Conservation (phyloP, 2,797 vertebrate genomes). For the Hozukius guyotensis region DNA sequence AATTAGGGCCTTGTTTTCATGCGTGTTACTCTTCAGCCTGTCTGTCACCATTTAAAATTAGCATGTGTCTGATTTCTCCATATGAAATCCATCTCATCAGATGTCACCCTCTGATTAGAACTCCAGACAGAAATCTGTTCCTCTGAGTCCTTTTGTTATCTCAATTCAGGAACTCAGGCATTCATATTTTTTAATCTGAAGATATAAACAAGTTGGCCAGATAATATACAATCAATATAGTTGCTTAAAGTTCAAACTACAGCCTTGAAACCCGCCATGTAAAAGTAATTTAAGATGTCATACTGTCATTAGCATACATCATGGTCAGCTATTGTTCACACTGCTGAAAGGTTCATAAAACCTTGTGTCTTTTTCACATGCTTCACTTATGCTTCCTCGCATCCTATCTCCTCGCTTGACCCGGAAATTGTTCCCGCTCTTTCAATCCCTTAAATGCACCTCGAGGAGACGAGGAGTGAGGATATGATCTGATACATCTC, state of each 20-base stretch:
- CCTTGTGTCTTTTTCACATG: no score
- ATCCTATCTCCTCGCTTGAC: no score
- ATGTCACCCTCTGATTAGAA: constrained; percentile 13
- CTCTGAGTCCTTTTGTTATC: not conserved
- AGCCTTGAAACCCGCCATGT: not conserved
- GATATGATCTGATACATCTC: no score
- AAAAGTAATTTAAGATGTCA: not conserved
- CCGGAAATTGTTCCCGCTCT: no score
- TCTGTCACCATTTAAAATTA: constrained; percentile 32
- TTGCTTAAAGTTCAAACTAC: not conserved
- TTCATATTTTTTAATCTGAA: not conserved
- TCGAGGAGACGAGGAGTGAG: no score
- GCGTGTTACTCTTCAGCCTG: not conserved
- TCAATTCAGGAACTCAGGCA: not conserved
- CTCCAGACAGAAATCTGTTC: not conserved
- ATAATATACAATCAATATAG: not conserved
- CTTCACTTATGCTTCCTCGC: no score
- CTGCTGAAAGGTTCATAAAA: not conserved
- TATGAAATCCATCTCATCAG: constrained; percentile 18
- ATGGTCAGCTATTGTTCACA: not conserved
- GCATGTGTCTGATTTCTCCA: constrained; percentile 15
- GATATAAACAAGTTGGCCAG: not conserved
- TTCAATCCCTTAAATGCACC: no score
- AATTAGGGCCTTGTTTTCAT: constrained; percentile 20
- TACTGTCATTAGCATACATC: no score